A percentile compares a stretch with the other conserved stretches of the same genome.
Conservation (phyloP, 2,113 vertebrate genomes). For the Psilopogon haemacephalus region DNA sequence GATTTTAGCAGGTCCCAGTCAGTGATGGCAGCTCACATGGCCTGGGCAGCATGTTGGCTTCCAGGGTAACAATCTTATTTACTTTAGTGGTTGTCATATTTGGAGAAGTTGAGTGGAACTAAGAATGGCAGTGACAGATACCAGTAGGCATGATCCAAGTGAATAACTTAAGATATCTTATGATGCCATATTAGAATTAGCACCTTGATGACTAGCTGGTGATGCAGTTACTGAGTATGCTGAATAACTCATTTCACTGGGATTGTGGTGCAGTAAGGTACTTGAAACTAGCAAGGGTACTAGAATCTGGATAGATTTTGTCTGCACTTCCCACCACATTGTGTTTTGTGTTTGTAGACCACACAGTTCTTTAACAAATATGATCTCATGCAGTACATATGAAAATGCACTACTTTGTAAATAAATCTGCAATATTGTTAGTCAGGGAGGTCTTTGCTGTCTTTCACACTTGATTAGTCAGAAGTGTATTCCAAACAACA, state of each 20-base stretch:
- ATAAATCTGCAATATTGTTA: neutral
- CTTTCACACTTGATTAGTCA: neutral
- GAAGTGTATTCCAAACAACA: neutral
- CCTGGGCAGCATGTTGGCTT: neutral
- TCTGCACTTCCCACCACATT: neutral
- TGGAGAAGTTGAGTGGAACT: neutral
- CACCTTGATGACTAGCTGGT: neutral
- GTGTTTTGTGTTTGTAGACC: neutral
- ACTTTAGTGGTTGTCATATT: neutral
- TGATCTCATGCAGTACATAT: neutral
- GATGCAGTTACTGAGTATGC: neutral
- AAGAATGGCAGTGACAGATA: neutral
- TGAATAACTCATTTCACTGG: neutral
- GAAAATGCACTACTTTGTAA: neutral
- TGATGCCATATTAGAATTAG: neutral
- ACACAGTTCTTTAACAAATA: neutral
- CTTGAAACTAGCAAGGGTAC: neutral
- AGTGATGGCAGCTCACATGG: rapidly evolving
- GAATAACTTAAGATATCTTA: neutral
- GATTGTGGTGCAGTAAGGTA: neutral
- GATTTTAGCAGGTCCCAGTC: neutral
- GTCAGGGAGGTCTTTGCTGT: neutral
- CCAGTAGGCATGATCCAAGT: neutral
- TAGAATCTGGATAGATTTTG: neutral
- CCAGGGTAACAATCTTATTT: neutral